Base-by-base conservation (phyloP, 1,140 invertebrate species). In the Bombus sylvicola region DNA sequence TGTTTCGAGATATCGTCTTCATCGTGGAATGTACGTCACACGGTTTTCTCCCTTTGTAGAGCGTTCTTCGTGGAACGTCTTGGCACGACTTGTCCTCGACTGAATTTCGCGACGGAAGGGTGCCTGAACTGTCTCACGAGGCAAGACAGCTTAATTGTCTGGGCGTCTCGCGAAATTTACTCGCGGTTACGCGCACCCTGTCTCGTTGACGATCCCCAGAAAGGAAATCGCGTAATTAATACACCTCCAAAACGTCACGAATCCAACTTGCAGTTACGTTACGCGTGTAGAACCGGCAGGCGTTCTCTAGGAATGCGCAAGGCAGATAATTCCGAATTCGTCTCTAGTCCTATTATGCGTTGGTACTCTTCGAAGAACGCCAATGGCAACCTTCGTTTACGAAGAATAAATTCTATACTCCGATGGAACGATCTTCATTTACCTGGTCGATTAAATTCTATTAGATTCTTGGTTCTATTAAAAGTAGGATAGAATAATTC, bases 141-240 rank as follows among this genome's bases (percentile, higher is more conserved):
- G 47, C 77, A 84, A 83, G 76, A 81, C 88, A 62, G 74, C 64
- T 90, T 90, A 90, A 90, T 90, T 90, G 82, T 88, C 79, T 82
- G 41, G 53, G 75, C 81, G 74, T 76, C 83, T 91, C 86, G 84
- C 86, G 86, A 84, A 91, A 89, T 87, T 87, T 78, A 85, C 87
- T 91, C 82, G 74, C 75, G 88, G 83, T 84, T 85, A 71, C 73
- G 53, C 75, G 59, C 15, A 62, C 76, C 34, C 64, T 39, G 34
- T 69, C 43, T 82, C 64, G 59, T 15, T 28, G 57, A 68, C 47
- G 73, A 85, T 53, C 64, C 57, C 18, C 43, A 47, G 73, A 72
- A 69, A 62, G 81, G 72, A 69, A 82, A 78, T 84, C 85, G 37
- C 37, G 77, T 87, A 89, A 89, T 90, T 90, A 90, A 90, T 90